Evolutionary conservation across 2,113 vertebrate species (phyloP).

Genomic region (Oryctolagus cuniculus): DNA sequence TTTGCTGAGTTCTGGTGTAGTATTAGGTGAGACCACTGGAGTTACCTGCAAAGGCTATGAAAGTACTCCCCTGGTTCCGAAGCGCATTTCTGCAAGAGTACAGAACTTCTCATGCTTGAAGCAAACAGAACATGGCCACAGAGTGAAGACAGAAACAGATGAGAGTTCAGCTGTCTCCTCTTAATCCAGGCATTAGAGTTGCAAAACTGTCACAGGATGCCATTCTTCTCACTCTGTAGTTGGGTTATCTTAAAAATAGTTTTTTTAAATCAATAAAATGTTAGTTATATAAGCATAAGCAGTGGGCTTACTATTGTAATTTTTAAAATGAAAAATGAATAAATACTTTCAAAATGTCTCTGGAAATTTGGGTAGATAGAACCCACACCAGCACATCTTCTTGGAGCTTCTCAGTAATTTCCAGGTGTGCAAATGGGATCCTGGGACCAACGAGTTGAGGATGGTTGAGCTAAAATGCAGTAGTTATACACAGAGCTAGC

Average conservation of each 20-base stretch:
- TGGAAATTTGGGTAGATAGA: not conserved
- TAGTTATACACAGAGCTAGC: slow-evolving; percentile 20
- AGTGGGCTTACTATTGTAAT: slow-evolving; percentile 47
- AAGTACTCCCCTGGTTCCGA: not conserved
- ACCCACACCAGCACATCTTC: not conserved
- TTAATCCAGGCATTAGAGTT: slow-evolving; percentile 58
- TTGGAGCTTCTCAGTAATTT: slow-evolving; percentile 27
- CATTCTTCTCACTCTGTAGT: not conserved
- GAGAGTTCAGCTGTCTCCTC: slow-evolving; percentile 51
- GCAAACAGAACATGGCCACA: not conserved
- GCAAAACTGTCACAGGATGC: slow-evolving; percentile 2
- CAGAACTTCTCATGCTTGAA: not conserved
- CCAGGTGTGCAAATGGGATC: not conserved
- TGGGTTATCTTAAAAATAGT: slow-evolving; percentile 53
- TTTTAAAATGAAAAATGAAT: slow-evolving; percentile 53
- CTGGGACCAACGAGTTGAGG: slow-evolving; percentile 29
- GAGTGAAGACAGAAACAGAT: not conserved
- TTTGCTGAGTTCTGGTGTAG: not conserved
- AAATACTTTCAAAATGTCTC: slow-evolving; percentile 54
- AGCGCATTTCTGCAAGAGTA: not conserved
- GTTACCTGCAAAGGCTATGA: not conserved
- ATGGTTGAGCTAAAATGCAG: slow-evolving; percentile 3
- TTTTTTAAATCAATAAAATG: slow-evolving; percentile 54
- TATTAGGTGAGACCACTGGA: not conserved
- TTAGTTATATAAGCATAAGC: slow-evolving; percentile 51